phyloP scores from a whole-genome alignment of 2,113 vertebrate species.

The Chloropsis hardwickii region DNA sequence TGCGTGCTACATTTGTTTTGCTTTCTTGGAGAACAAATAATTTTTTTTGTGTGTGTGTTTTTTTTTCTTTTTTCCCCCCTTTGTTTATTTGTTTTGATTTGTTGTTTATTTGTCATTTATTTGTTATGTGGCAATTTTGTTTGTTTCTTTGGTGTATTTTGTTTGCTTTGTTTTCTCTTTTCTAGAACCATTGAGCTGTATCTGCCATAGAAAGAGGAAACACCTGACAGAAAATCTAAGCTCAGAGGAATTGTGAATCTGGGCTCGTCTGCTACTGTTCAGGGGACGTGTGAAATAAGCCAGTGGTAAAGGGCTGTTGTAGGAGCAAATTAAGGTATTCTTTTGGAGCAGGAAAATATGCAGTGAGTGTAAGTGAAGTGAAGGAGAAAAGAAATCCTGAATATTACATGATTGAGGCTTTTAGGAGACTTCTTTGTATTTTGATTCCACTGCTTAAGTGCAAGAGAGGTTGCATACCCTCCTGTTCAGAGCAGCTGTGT shows the following conservation, averaged over 20 bases:
- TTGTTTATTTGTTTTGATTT: not conserved
- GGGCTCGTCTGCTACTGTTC: not conserved
- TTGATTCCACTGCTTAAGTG: slow-evolving; percentile 4
- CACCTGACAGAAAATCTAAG: not conserved
- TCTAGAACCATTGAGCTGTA: not conserved
- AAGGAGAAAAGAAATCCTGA: slow-evolving; percentile 1
- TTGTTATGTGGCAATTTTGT: not conserved
- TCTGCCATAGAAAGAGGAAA: not conserved
- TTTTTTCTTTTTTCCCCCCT: no score
- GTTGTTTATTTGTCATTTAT: not conserved
- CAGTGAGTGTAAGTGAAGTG: not conserved
- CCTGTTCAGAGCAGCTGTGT: slow-evolving; percentile 23
- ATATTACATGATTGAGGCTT: not conserved
- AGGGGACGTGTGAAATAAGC: not conserved
- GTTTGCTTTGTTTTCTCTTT: not conserved
- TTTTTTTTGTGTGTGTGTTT: accelerated
- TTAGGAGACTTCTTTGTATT: not conserved
- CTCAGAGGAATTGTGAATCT: not conserved
- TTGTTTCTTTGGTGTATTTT: not conserved
- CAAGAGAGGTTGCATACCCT: slow-evolving; percentile 28
- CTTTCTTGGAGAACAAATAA: not conserved
- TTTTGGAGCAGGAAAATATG: not conserved
- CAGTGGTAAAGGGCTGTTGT: not conserved
- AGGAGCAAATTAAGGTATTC: not conserved
- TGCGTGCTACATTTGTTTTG: not conserved